Evolutionary conservation across 2,113 vertebrate species (phyloP).

Genomic region (Glaucomys volans): DNA sequence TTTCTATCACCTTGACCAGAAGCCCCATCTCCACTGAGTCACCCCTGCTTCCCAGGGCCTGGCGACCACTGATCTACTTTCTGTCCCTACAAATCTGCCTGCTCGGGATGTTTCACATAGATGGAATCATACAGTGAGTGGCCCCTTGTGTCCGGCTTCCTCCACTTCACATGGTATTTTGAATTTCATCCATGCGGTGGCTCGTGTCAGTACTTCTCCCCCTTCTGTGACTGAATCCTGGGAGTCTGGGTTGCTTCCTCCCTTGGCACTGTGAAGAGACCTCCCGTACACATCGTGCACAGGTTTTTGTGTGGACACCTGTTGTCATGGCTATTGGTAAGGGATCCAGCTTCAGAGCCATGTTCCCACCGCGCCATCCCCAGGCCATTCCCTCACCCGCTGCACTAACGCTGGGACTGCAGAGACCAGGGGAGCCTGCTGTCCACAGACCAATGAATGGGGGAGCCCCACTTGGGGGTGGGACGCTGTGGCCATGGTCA

Average conservation of each 20-base stretch:
- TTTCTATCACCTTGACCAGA: not conserved
- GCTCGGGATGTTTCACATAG: not conserved
- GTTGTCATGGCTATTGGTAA: not conserved
- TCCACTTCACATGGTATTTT: not conserved
- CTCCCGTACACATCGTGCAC: not conserved
- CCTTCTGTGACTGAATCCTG: not conserved
- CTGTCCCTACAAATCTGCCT: not conserved
- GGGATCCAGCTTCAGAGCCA: not conserved
- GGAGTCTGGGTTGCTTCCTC: too few relatives aligned
- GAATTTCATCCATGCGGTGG: not conserved
- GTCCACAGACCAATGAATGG: too few relatives aligned
- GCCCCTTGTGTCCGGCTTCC: not conserved
- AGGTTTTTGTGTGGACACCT: not conserved
- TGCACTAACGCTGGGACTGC: not conserved
- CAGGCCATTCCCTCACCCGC: not conserved
- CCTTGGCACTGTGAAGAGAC: not conserved
- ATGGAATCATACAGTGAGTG: not conserved
- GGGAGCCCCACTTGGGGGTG: not conserved
- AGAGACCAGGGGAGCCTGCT: not conserved
- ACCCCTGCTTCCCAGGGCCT: not conserved
- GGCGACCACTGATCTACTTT: not conserved
- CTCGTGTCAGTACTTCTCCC: accelerated
- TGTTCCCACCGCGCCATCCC: not conserved
- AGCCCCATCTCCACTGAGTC: not conserved
- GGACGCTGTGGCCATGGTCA: not conserved